Evolutionary conservation across 2,797 vertebrate species (phyloP), one percentile per base, ranked within the genome.

Genomic region (Bovichtus variegatus): DNA sequence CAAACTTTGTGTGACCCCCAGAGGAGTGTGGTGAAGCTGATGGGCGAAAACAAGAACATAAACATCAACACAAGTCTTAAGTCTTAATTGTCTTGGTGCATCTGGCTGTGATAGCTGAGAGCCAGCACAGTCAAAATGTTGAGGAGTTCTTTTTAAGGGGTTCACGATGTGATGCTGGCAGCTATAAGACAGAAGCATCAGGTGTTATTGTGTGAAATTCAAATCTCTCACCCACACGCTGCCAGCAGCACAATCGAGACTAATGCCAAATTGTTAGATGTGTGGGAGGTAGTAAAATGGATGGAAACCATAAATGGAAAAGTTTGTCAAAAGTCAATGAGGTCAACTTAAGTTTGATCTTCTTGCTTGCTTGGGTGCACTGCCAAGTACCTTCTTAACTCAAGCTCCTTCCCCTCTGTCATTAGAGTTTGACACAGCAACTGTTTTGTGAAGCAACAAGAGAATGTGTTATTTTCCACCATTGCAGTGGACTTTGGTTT

Each of bases 151-250:
- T 80, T 66, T 75, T 68, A 50, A 49, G 3, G 23, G 34, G 59
- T 63, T 84, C 34, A 66, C 54, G 59, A 46, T 74, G 53, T 66
- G 80, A 78, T 46, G 53, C 73, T 82, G 80, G 67, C 76, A 74
- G 72, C 57, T 59, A 31, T 63, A 65, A 69, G 70, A 79, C 50
- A 67, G 79, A 81, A 85, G 78, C 53, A 87, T 88, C 91, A 93
- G 87, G 89, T 93, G 85, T 85, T 87, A 58, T 53, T 87, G 59
- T 87, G 77, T 87, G 70, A 87, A 85, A 85, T 74, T 72, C 34
- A 86, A 77, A 83, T 89, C 65, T 79, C 65, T 84, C 82, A 72
- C 71, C 79, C 82, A 86, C 85, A 74, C 59, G 8, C 74, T 74
- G 77, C 74, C 79, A 77, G 65, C 80, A 74, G 78, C 78, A 63